A percentile compares a stretch with the other conserved stretches of the same genome.
Evolutionary conservation across 2,113 vertebrate genomes (phyloP).

Genomic region (Forbesichthys agassizii): DNA sequence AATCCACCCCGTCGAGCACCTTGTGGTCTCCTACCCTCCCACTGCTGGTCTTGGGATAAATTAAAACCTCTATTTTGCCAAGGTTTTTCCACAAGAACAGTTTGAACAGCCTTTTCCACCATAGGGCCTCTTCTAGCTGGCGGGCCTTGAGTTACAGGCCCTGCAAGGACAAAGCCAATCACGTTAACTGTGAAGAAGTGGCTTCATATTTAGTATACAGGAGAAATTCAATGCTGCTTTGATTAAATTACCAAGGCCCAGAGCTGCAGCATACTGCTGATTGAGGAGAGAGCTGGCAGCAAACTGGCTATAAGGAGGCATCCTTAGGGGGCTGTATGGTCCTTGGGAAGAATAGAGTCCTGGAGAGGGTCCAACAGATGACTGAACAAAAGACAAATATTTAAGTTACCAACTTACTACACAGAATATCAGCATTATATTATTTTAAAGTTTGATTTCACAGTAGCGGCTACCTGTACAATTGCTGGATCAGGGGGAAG

Average conservation of each 20-base stretch:
- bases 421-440: not conserved
- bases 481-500: conserved; percentile 94
- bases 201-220: not conserved
- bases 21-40: conserved; percentile 59
- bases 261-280: conserved; percentile 89
- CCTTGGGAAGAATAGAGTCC: conserved; percentile 80
- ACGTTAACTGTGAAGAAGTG: not conserved
- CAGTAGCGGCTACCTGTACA: conserved; percentile 80
- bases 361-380: conserved; percentile 84
- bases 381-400: conserved; percentile 71
- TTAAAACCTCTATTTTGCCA: conserved; percentile 64
- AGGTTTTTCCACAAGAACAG: conserved; percentile 76
- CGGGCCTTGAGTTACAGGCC: conserved; percentile 76
- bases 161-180: conserved; percentile 35
- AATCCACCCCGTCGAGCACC: conserved; percentile 60
- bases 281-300: conserved; percentile 87
- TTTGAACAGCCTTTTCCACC: conserved; percentile 97
- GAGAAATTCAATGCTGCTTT: not conserved
- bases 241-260: conserved; percentile 86
- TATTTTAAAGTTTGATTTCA: not conserved
- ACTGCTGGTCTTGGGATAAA: conserved; percentile 44
- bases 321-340: conserved; percentile 87
- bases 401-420: not conserved
- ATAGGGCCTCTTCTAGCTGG: conserved; percentile 85
- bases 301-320: conserved; percentile 88